Conservation (phyloP, 2,797 vertebrate genomes). For the Silurus aristotelis region DNA sequence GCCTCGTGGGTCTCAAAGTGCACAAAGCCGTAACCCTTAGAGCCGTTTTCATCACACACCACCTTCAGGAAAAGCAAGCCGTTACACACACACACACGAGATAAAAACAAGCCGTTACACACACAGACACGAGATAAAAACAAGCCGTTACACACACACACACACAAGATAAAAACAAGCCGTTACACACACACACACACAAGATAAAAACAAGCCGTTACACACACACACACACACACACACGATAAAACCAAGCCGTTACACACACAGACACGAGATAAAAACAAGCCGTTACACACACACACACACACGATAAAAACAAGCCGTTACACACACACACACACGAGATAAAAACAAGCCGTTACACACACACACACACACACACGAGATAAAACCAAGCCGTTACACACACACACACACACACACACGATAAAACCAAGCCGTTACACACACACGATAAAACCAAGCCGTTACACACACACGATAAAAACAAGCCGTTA, state of each 20-base stretch:
- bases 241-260: too few relatives aligned
- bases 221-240: neutral
- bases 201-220: too few relatives aligned
- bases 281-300: neutral
- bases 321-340: constrained; percentile 2
- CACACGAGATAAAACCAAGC: too few relatives aligned
- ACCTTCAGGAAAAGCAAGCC: constrained; percentile 76
- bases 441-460: too few relatives aligned
- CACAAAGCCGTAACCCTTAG: constrained; percentile 98
- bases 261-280: neutral
- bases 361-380: neutral
- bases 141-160: neutral
- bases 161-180: too few relatives aligned
- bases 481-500: too few relatives aligned
- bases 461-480: neutral
- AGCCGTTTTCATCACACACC: constrained; percentile 98
- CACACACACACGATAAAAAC: constrained; percentile 33
- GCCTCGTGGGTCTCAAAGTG: constrained; percentile 99
- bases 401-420: neutral
- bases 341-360: neutral
- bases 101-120: neutral
- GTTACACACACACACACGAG: constrained; percentile 1
- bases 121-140: neutral
- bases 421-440: too few relatives aligned
- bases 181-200: neutral